Base-by-base conservation (phyloP, 2,888 invertebrate species). In the Gastracanthus pulcherrimus region DNA sequence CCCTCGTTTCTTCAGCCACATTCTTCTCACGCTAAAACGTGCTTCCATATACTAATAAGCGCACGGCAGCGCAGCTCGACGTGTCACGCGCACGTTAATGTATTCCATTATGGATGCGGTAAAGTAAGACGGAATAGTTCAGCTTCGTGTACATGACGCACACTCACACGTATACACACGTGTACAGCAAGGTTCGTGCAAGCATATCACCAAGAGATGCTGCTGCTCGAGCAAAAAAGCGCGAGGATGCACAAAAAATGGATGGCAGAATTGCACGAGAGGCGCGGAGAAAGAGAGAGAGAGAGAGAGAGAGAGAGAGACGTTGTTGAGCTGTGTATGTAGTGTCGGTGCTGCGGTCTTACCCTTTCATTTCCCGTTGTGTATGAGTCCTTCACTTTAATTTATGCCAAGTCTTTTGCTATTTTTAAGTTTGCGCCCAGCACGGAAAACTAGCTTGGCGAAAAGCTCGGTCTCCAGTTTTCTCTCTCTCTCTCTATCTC, bases 351-450 rank as follows among this genome's bases (percentile, higher is more conserved):
- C 55, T 70, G 71, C 7, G n/a, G n/a, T 29, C 29, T 34, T 36
- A 72, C 38, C 31, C 13, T 72, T 71, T 51, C n/a, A 55, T 23
- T 38, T n/a, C n/a, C 70, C 16, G 70, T 55, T 48, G 34, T 31
- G n/a, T 6, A 51, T 62, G 29, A 58, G 75, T 51, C 23, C 76
- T 76, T 58, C 76, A 23, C 60, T 76, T 55, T 76, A 76, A 76
- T 76, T 76, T 76, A 76, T 76, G 67, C 69, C 75, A 41, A 67
- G 67, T 64, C 67, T 76, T 64, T 55, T 67, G 58, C 67, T 76
- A 76, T 76, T 76, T 76, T 76, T 76, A 76, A 55, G 67, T 41
- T n/a, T n/a, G n/a, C n/a, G n/a, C n/a, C n/a, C n/a, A n/a, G n/a
- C 60, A n/a, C 34, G 41, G 38, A 58, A 58, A 58, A 36, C 55